Percentiles rank a stretch among this genome's conserved stretches.
Conservation (phyloP, 2,888 invertebrate genomes). For the Dioctria linearis region DNA sequence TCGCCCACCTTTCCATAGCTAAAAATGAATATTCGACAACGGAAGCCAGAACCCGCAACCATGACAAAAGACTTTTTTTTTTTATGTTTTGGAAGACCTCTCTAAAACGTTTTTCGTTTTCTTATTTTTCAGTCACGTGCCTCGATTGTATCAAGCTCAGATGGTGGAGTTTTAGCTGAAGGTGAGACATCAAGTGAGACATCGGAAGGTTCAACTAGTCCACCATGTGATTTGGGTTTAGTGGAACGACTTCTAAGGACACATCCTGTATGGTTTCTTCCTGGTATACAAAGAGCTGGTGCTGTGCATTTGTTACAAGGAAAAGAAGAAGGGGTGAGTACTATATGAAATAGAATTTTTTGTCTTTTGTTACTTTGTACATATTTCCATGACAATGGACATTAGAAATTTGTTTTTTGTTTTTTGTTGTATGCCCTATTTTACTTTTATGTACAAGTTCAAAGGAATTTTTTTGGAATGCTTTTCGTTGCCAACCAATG, state of each 20-base stretch:
- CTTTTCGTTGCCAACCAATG: too few species aligned
- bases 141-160: conserved; percentile 72
- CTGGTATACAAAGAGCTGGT: conserved; percentile 92
- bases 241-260: conserved; percentile 91
- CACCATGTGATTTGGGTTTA: conserved; percentile 87
- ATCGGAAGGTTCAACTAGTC: conserved; percentile 74
- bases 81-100: background rate
- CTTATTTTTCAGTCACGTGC: conserved; percentile 68
- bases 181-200: conserved; percentile 77
- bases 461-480: conserved; percentile 26
- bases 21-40: conserved; percentile 16
- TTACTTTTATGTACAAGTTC: conserved; percentile 9
- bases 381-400: background rate
- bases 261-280: conserved; percentile 96
- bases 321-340: conserved; percentile 90
- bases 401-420: background rate
- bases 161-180: conserved; percentile 74
- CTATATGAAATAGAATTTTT: conserved; percentile 10
- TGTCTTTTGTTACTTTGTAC: background rate
- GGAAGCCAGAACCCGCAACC: background rate
- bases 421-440: background rate
- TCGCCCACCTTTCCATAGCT: too few species aligned
- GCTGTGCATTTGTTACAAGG: conserved; percentile 95
- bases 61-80: conserved; percentile 17
- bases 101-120: conserved; percentile 30